These are phyloP conservation scores for Holothuria leucospilota DNA, from an alignment of 53 echinoderm and acorn worm genomes.

Conservation along the genomic window DNA sequence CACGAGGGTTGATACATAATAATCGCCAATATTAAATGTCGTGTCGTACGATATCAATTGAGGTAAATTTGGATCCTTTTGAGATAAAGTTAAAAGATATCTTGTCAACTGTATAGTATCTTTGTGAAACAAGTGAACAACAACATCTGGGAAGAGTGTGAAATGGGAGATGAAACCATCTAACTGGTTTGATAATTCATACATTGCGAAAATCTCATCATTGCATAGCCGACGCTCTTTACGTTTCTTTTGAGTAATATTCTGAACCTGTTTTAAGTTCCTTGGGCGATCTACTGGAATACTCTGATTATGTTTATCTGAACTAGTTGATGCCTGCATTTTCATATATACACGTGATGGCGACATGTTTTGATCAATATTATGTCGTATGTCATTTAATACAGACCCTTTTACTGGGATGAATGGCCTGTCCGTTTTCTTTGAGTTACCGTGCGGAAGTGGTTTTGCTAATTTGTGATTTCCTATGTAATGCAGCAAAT, in stretches of 20 bases:
- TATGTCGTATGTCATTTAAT: not conserved
- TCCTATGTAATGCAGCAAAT: not conserved
- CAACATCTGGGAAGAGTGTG: not conserved
- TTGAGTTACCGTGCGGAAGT: not conserved
- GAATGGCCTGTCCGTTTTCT: not conserved
- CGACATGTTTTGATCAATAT: not conserved
- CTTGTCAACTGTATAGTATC: not conserved
- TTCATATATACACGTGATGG: not conserved
- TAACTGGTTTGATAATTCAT: not conserved
- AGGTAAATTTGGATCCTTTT: not conserved
- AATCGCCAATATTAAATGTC: slow-evolving; percentile 14
- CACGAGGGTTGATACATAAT: not conserved
- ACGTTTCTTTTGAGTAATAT: not conserved
- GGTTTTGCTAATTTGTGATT: not conserved
- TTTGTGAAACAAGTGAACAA: not conserved
- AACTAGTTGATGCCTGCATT: not conserved
- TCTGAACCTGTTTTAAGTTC: slow-evolving; percentile 20
- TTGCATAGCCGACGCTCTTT: not conserved
- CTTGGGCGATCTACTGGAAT: not conserved
- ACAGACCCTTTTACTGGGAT: not conserved
- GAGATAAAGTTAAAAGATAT: not conserved
- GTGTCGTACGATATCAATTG: slow-evolving; percentile 21
- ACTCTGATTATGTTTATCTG: not conserved
- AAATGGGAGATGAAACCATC: not conserved
- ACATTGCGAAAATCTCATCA: not conserved